Evolutionary conservation across 2,888 invertebrate species (phyloP), one percentile per base, ranked within the genome.

Genomic region (Polylopha cassiicola): DNA sequence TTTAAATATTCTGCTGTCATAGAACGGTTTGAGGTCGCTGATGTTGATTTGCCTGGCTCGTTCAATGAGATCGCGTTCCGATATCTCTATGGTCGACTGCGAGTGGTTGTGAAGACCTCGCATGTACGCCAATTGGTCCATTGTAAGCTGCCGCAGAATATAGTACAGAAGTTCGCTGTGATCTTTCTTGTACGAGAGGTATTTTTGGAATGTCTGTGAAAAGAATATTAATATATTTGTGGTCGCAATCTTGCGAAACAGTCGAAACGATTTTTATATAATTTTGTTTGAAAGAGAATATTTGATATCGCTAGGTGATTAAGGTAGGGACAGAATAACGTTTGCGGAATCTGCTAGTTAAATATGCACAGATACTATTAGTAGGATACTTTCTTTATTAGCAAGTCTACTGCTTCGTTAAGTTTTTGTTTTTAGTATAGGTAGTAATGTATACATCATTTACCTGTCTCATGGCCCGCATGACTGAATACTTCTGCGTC

Each of bases 401-500:
- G n/a, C n/a, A n/a, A n/a, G n/a, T n/a, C n/a, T n/a, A n/a, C n/a
- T n/a, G n/a, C n/a, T n/a, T n/a, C n/a, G n/a, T n/a, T n/a, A n/a
- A n/a, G n/a, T n/a, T n/a, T n/a, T n/a, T n/a, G n/a, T n/a, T n/a
- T n/a, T n/a, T n/a, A n/a, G n/a, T n/a, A n/a, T n/a, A n/a, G n/a
- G n/a, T n/a, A n/a, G n/a, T n/a, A n/a, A n/a, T n/a, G n/a, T n/a
- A n/a, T n/a, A n/a, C n/a, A n/a, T n/a, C n/a, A n/a, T 3, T 4
- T 74, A 95, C 95, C 87, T 92, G 92, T 85, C 92, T 89, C 84
- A 99, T 99, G 29, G 93, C 90, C 55, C 95, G 92, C 97, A 97
- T 99, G 15, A 99, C 95, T 62, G 96, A 95, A 87, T 95, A 98
- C 75, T 99, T 99, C 82, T 99, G 99, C 0, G 99, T 98, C 55